Conservation (phyloP, 2,113 vertebrate species). For the Choloepus hoffmanni region DNA sequence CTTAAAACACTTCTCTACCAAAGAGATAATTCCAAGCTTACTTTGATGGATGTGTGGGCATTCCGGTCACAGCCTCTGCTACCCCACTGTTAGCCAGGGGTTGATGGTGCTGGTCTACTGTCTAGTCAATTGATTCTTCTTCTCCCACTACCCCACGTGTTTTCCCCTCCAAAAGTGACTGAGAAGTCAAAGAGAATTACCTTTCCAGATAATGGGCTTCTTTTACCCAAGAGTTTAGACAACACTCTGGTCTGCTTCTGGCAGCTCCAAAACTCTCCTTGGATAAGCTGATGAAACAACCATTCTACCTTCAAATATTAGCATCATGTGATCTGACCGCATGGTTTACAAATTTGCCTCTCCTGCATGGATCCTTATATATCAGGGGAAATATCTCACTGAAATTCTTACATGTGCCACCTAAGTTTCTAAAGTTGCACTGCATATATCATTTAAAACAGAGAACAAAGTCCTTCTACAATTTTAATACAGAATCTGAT, state of each 20-base stretch:
- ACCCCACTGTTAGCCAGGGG: neutral
- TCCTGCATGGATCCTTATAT: neutral
- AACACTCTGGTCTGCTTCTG: neutral
- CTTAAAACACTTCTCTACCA: slow-evolving; percentile 57
- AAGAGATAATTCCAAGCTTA: slow-evolving; percentile 54
- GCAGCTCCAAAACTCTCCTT: neutral
- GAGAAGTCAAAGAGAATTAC: neutral
- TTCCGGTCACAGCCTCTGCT: slow-evolving; percentile 21
- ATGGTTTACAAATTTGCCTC: neutral
- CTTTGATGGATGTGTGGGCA: slow-evolving; percentile 16
- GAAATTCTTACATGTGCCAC: neutral
- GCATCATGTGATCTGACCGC: neutral
- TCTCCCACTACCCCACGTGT: neutral
- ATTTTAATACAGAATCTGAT: neutral
- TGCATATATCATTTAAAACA: neutral
- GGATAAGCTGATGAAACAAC: neutral
- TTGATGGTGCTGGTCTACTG: neutral
- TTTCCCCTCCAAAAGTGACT: neutral
- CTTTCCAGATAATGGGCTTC: neutral
- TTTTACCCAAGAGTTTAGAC: neutral
- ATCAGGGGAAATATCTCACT: neutral
- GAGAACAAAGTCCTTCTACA: neutral
- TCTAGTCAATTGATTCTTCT: neutral
- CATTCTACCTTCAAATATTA: neutral
- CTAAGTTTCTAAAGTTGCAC: neutral